Evolutionary conservation across 2,113 vertebrate species (phyloP).

Genomic region (Heterocephalus glaber): DNA sequence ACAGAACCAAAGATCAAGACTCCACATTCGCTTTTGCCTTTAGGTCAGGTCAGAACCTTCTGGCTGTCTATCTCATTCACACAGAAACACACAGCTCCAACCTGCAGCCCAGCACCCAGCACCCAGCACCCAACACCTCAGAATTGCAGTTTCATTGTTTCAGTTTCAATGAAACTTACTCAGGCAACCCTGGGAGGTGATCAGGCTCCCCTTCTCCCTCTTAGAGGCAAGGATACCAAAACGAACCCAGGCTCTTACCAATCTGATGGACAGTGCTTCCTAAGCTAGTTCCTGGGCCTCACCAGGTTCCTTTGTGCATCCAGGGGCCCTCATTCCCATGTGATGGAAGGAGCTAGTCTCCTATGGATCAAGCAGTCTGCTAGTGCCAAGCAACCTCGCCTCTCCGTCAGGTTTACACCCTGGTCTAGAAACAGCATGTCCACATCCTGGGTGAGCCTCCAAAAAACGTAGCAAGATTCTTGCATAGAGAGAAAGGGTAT

Average conservation of each 20-base stretch:
- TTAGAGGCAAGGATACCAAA: not conserved
- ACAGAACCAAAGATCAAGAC: not conserved
- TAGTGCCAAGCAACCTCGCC: not conserved
- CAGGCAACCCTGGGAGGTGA: not conserved
- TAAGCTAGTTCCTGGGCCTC: not conserved
- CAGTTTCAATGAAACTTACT: not conserved
- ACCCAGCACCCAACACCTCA: no score
- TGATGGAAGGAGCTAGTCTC: not conserved
- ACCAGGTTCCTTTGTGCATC: not conserved
- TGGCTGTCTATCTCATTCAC: not conserved
- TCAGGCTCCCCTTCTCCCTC: not conserved
- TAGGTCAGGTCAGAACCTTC: not conserved
- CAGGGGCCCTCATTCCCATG: no score
- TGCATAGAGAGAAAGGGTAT: not conserved
- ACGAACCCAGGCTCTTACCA: not conserved
- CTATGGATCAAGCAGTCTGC: not conserved
- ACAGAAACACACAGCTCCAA: not conserved
- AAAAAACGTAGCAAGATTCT: not conserved
- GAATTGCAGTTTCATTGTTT: not conserved
- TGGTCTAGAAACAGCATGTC: not conserved
- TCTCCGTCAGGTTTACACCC: not conserved
- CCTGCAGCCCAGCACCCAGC: not conserved
- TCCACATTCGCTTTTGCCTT: not conserved
- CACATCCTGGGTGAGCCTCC: not conserved
- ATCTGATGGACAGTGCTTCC: not conserved